Percentiles rank a stretch among this genome's conserved stretches.
These are phyloP conservation scores for Hemicordylus capensis DNA, from an alignment of 2,113 vertebrate species.

Conservation along the genomic window DNA sequence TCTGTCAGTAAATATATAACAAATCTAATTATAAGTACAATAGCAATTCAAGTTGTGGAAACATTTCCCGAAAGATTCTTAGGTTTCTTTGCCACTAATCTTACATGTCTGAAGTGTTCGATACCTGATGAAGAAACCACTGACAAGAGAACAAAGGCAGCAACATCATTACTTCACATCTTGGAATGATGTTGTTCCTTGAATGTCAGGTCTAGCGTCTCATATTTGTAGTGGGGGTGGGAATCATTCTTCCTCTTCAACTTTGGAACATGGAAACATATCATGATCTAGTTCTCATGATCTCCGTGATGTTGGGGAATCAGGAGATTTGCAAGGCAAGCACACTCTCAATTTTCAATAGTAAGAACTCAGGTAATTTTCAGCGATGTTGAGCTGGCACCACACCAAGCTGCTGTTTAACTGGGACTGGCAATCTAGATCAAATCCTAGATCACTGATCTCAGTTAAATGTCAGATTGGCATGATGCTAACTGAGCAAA, in stretches of 20 bases:
- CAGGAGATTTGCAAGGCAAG: too few species aligned
- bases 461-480: too few species aligned
- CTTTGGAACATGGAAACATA: neutral
- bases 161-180: neutral
- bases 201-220: neutral
- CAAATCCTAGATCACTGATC: too few species aligned
- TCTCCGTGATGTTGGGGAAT: too few species aligned
- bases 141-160: neutral
- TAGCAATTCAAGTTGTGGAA: accelerated
- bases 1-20: neutral
- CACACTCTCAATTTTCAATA: too few species aligned
- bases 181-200: constrained; percentile 1
- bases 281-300: too few species aligned
- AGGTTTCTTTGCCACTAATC: constrained; percentile 5
- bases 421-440: too few species aligned
- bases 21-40: neutral
- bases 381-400: too few species aligned
- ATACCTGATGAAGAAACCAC: neutral
- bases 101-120: neutral
- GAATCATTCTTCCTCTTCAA: neutral
- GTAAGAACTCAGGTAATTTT: too few species aligned
- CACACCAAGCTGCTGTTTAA: too few species aligned
- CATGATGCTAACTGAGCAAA: too few species aligned
- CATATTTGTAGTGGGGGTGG: neutral
- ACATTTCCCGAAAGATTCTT: neutral